Evolutionary conservation across 2,888 invertebrate species (phyloP), one percentile per base, ranked within the genome.

Genomic region (Chaitophorus viminalis): DNA sequence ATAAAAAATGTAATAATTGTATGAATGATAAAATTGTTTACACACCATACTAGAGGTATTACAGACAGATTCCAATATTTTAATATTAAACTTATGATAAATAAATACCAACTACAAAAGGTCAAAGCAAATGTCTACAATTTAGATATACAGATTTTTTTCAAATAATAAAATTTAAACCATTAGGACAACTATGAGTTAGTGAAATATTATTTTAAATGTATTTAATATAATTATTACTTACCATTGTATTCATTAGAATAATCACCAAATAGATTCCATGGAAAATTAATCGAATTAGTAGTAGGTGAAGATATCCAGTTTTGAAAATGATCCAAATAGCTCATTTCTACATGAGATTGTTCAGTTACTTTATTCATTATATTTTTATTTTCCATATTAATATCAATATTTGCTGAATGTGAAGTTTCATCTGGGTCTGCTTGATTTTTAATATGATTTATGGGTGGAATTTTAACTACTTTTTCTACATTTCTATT

Each of bases 401-500:
- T 79, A 39, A 79, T 21, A 3, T 60, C 46, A 46, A 39, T 78
- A 54, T 36, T 74, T 39, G 39, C 31, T 5, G 74, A 60, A 9
- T 70, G 36, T 54, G 17, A 68, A 78, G 25, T 60, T 21, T n/a
- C 25, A 31, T 81, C 46, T 21, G 33, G 8, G 8, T 74, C 5
- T 36, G n/a, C 8, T 65, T 29, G 29, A 65, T 68, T 65, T 2
- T 60, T 8, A 46, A n/a, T 9, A 33, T 36, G 17, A 70, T 78
- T 72, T 70, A 36, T 29, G 3, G 77, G 31, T 8, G 8, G 60
- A 25, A 46, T 1, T 17, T 52, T 70, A 36, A 78, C 14, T 33
- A 14, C 18, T 86, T 86, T 86, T 39, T 79, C 79, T n/a, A 68
- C 11, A 78, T 79, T 86, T 17, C 36, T 79, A 5, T 78, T 86